Base-by-base conservation (phyloP, 2,888 invertebrate genomes). In the Scaptomyza polygonia region DNA sequence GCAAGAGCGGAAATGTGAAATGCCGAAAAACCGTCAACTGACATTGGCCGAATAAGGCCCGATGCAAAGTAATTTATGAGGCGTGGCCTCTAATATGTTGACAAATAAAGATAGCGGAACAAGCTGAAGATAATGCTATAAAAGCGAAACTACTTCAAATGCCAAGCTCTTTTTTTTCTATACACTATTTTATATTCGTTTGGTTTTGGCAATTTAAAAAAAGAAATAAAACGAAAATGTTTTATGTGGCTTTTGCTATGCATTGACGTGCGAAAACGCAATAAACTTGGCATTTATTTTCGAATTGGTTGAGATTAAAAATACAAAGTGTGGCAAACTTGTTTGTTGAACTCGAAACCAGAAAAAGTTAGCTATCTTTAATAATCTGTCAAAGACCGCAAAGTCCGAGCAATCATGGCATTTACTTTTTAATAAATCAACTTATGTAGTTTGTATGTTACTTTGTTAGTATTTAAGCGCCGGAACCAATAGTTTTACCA, bases 1-100 rank as follows among this genome's bases (percentile, higher is more conserved):
- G 27, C 53, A 27, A 59, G 16, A 67, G 72, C 72, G 72, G 79
- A 82, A 86, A 72, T 67, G 64, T 53, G 55, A 54, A 63, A 62
- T 68, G 51, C 30, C 25, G 29, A 49, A 57, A 29, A 56, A 48
- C 49, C 34, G 42, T 47, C 29, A 9, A 32, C 49, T 55, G 72
- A 67, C 67, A 62, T 77, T 73, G 73, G 59, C 11, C 48, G 43
- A 55, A 47, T 77, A 72, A 53, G 68, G 74, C 72, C 73, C 67
- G 21, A 39, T 45, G 67, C 21, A 67, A 57, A 34, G 21, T 52
- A 55, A 51, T 45, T 63, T 67, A 61, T 58, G 67, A 45, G 61
- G 43, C 45, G 27, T 16, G 52, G 39, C 72, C 49, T 53, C 36
- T 25, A 36, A 40, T 16, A 48, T 44, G n/a, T 21, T 21, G 6